These are phyloP conservation scores for Apotomis betuletana DNA, from an alignment of 2,888 invertebrate species.

Conservation along the genomic window DNA sequence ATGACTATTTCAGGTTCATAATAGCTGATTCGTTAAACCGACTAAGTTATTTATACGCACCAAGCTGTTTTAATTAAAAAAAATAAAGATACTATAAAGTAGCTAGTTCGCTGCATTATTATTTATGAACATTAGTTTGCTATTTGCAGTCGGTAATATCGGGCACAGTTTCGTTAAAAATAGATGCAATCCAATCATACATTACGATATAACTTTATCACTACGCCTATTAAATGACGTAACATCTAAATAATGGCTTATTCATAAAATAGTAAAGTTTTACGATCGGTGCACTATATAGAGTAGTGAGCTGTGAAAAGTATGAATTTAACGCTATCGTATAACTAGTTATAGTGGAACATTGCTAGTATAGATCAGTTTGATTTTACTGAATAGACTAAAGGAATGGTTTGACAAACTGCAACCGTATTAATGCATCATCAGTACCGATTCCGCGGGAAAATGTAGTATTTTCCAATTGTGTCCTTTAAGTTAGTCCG, in stretches of 20 bases:
- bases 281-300: slow-evolving; percentile 38
- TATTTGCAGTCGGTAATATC: not conserved
- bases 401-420: too few species aligned
- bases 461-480: too few species aligned
- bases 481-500: too few species aligned
- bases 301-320: slow-evolving; percentile 46
- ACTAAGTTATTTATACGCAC: slow-evolving; percentile 1
- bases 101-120: slow-evolving; percentile 5
- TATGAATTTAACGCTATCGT: slow-evolving; percentile 41
- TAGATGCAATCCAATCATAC: slow-evolving; percentile 21
- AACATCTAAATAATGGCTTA: slow-evolving; percentile 28
- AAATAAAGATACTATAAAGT: not conserved
- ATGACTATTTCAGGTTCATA: too few species aligned
- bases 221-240: slow-evolving; percentile 23
- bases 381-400: too few species aligned
- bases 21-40: too few species aligned
- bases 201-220: slow-evolving; percentile 17
- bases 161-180: not conserved
- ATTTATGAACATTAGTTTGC: not conserved
- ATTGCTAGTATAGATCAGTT: slow-evolving; percentile 6
- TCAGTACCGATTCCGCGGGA: too few species aligned
- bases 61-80: not conserved
- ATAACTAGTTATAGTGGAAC: slow-evolving; percentile 26
- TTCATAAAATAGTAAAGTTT: slow-evolving; percentile 29
- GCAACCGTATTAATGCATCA: too few species aligned